Percentiles rank a stretch among this genome's conserved stretches.
Conservation (phyloP, 2,888 invertebrate genomes). For the Clusia tigrina region DNA sequence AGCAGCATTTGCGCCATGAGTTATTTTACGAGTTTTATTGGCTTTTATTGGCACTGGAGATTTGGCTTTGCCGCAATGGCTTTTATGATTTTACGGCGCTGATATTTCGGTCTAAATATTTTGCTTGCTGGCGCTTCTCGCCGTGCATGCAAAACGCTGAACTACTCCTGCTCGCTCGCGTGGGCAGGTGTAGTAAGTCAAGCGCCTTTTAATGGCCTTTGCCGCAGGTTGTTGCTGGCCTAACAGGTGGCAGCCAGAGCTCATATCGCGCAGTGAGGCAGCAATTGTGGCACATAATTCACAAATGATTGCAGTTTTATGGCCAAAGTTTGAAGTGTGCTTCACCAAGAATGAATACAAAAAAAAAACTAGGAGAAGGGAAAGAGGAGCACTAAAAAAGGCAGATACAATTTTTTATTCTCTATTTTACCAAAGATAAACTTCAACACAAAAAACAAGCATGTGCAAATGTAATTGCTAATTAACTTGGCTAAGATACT, state of each 20-base stretch:
- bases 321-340: slow-evolving; percentile 47
- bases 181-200: slow-evolving; percentile 53
- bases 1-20: slow-evolving; percentile 33
- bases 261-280: neutral
- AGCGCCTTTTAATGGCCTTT: slow-evolving; percentile 57
- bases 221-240: slow-evolving; percentile 37
- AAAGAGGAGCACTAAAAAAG: too few species aligned
- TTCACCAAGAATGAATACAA: neutral
- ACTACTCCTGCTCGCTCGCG: slow-evolving; percentile 23
- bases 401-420: too few species aligned
- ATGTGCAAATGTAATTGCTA: slow-evolving; percentile 44
- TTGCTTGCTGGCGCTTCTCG: slow-evolving; percentile 4
- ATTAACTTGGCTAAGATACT: slow-evolving; percentile 45
- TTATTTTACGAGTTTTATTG: slow-evolving; percentile 58
- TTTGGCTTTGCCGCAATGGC: slow-evolving; percentile 53
- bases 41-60: slow-evolving; percentile 56
- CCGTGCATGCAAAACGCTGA: slow-evolving; percentile 26
- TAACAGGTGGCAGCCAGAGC: slow-evolving; percentile 52
- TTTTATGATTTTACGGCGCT: slow-evolving; percentile 37
- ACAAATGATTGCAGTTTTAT: slow-evolving; percentile 59
- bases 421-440: too few species aligned
- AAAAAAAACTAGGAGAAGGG: neutral
- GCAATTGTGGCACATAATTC: slow-evolving; percentile 50
- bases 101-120: slow-evolving; percentile 23
- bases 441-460: too few species aligned